Evolutionary conservation across 2,888 invertebrate species (phyloP).

Genomic region (Apodemia zela): DNA sequence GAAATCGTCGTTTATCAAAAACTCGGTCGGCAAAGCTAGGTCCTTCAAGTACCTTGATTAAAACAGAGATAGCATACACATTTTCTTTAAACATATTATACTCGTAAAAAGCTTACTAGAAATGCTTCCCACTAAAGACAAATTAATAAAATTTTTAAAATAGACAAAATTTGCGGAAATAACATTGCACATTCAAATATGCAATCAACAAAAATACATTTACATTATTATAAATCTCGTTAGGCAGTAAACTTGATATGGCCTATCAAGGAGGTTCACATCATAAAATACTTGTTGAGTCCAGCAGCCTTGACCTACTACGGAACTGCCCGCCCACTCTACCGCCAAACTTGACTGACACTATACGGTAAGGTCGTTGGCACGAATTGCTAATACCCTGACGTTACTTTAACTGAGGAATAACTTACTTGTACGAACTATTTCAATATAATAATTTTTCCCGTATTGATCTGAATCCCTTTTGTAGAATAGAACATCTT

Average conservation of each 20-base stretch:
- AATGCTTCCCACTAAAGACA: too few relatives aligned
- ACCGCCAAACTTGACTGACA: background rate
- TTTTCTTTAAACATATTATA: too few relatives aligned
- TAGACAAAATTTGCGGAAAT: background rate
- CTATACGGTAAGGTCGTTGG: background rate
- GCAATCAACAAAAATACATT: background rate
- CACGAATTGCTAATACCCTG: background rate
- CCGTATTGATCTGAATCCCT: background rate
- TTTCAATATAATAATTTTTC: background rate
- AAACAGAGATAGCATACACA: too few relatives aligned
- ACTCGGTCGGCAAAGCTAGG: too few relatives aligned
- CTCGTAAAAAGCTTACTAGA: too few relatives aligned
- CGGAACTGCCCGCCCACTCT: background rate
- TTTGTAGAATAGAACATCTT: background rate
- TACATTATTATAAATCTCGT: background rate
- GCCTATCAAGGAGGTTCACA: slow-evolving; percentile 8
- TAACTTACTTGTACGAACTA: background rate
- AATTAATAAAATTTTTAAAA: too few relatives aligned
- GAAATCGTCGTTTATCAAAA: too few relatives aligned
- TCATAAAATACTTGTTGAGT: background rate
- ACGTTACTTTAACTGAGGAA: background rate
- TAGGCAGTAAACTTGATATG: background rate
- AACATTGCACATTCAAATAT: background rate
- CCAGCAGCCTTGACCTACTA: background rate
- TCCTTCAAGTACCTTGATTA: too few relatives aligned